Conservation (phyloP, 2,888 invertebrate genomes). For the Chirona hameri region DNA sequence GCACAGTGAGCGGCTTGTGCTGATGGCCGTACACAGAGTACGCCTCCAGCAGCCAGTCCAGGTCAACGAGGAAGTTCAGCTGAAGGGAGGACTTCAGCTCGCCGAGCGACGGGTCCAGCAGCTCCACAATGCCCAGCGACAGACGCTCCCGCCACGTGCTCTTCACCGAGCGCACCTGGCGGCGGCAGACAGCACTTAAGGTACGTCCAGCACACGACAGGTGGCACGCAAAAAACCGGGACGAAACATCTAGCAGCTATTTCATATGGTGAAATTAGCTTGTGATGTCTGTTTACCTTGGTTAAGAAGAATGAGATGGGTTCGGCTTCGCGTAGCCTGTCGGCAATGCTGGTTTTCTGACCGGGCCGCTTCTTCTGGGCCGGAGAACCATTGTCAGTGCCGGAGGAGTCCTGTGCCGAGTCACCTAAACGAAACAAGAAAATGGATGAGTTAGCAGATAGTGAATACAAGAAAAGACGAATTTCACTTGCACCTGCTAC, state of each 20-base stretch:
- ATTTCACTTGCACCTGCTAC: background rate
- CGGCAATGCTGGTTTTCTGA: background rate
- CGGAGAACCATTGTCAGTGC: background rate
- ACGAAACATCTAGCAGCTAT: background rate
- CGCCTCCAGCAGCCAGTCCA: conserved; percentile 81
- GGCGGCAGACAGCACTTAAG: conserved; percentile 34
- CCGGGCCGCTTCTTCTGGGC: background rate
- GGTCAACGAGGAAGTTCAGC: conserved; percentile 89
- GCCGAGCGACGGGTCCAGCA: conserved; percentile 37
- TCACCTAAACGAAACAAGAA: background rate
- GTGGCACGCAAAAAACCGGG: background rate
- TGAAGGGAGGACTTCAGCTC: conserved; percentile 55
- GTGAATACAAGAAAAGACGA: background rate
- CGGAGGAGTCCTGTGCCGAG: background rate
- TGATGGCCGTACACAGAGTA: conserved; percentile 69
- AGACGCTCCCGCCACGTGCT: conserved; percentile 35
- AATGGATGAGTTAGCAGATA: no score
- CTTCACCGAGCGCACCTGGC: conserved; percentile 34
- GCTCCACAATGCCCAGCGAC: conserved; percentile 36
- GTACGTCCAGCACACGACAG: conserved; percentile 28
- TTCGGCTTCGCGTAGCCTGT: background rate
- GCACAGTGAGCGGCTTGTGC: conserved; percentile 36
- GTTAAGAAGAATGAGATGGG: background rate
- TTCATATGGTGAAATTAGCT: background rate
- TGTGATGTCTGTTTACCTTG: background rate